phyloP scores from a whole-genome alignment of 2,113 vertebrate species.

The Phylloscopus trochilus region DNA sequence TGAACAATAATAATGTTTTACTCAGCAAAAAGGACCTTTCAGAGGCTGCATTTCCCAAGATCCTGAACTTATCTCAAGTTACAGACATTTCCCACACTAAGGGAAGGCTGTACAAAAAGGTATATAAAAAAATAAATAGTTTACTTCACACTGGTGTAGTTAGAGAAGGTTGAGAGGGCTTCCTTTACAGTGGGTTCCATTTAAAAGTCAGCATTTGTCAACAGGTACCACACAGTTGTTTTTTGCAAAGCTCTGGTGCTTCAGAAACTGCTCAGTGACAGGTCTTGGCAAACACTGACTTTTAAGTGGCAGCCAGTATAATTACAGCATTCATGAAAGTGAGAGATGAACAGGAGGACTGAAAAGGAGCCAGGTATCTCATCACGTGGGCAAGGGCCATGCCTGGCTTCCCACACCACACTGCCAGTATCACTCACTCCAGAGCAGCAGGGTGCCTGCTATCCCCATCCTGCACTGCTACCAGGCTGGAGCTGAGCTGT shows the following conservation, averaged over 20 bases:
- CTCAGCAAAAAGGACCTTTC: background rate
- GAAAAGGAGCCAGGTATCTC: constrained; percentile 1
- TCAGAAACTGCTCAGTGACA: background rate
- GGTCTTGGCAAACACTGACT: background rate
- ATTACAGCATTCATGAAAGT: background rate
- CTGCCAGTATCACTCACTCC: fast-evolving
- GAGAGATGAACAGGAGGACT: background rate
- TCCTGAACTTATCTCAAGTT: background rate
- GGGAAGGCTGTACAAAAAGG: background rate
- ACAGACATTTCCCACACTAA: background rate
- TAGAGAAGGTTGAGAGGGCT: background rate
- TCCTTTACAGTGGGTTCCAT: background rate
- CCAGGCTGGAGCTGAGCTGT: background rate
- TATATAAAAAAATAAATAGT: background rate
- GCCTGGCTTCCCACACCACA: background rate
- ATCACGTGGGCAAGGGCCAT: fast-evolving
- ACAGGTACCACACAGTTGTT: background rate
- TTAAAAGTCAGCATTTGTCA: background rate
- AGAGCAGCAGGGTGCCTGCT: background rate
- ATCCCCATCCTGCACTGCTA: fast-evolving
- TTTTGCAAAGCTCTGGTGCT: background rate
- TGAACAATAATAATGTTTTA: background rate
- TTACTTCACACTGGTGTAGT: background rate
- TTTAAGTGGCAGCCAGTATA: background rate
- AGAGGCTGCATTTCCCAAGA: background rate